A percentile compares a stretch with the other conserved stretches of the same genome.
These are phyloP conservation scores for Athetis lepigone DNA, from an alignment of 2,888 invertebrate genomes.

Conservation along the genomic window DNA sequence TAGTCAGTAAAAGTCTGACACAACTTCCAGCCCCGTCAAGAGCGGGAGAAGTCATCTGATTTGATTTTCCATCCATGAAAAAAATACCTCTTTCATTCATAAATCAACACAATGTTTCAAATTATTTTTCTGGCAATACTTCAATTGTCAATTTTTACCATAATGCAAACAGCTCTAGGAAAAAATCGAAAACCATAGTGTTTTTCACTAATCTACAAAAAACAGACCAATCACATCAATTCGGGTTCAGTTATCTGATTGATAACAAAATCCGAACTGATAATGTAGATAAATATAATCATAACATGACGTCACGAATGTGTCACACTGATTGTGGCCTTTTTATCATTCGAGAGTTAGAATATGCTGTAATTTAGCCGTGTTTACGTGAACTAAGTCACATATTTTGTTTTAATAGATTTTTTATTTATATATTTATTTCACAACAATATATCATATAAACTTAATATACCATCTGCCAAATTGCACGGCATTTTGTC, in stretches of 20 bases:
- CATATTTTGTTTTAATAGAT: constrained; percentile 16
- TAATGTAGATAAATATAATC: constrained; percentile 48
- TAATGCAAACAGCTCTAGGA: constrained; percentile 1
- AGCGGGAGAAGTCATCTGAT: no score
- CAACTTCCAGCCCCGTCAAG: no score
- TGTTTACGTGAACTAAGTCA: constrained; percentile 65
- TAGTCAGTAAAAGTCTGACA: no score
- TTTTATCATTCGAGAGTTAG: constrained; percentile 53
- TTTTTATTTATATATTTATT: no score
- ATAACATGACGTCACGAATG: constrained; percentile 64
- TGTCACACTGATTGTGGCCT: constrained; percentile 64
- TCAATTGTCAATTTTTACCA: not conserved
- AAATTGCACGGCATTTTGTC: no score
- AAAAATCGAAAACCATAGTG: not conserved
- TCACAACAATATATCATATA: no score
- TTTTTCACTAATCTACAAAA: rapidly evolving
- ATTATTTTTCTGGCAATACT: constrained; percentile 22
- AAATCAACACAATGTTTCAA: no score
- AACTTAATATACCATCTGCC: no score
- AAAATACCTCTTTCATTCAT: no score
- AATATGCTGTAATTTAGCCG: constrained; percentile 64
- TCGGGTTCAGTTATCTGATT: constrained; percentile 46
- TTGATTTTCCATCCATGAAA: no score
- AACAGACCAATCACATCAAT: constrained; percentile 37
- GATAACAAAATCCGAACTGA: constrained; percentile 11